These are phyloP conservation scores for Parauchenoglanis punctatus DNA, from an alignment of 2,797 vertebrate species.

Conservation along the genomic window DNA sequence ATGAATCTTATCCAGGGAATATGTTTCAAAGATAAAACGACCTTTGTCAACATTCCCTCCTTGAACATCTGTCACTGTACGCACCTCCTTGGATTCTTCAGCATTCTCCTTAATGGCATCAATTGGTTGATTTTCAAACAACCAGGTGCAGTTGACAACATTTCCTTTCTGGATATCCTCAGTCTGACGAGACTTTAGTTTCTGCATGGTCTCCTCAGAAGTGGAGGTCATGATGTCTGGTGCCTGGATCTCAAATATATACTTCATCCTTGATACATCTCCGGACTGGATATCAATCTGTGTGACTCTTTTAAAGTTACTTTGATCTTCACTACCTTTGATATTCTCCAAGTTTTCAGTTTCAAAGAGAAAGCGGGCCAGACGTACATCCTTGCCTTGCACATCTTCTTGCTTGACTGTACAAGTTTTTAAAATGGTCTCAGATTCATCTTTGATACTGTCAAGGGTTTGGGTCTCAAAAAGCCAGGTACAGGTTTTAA, in stretches of 20 bases:
- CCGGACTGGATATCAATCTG: conserved; percentile 86
- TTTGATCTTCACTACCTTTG: conserved; percentile 77
- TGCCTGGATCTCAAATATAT: conserved; percentile 87
- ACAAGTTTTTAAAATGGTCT: conserved; percentile 77
- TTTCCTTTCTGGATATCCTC: conserved; percentile 90
- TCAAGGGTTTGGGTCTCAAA: conserved; percentile 93
- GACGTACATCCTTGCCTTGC: conserved; percentile 85
- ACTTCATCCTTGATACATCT: conserved; percentile 88
- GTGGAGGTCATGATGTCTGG: conserved; percentile 86
- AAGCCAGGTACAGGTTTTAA: conserved; percentile 90
- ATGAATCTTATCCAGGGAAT: conserved; percentile 88
- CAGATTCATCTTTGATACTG: conserved; percentile 82
- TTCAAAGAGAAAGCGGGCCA: conserved; percentile 89
- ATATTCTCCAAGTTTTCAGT: conserved; percentile 89
- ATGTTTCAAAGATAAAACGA: conserved; percentile 90
- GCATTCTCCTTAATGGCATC: conserved; percentile 78
- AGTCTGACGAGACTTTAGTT: conserved; percentile 79
- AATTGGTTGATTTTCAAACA: conserved; percentile 89
- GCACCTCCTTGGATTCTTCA: conserved; percentile 66
- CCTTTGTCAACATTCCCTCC: conserved; percentile 87
- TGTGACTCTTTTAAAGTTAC: conserved; percentile 78
- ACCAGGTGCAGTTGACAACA: conserved; percentile 86
- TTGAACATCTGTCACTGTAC: conserved; percentile 83
- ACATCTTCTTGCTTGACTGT: conserved; percentile 85
- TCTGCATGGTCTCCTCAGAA: conserved; percentile 83